phyloP scores from a whole-genome alignment of 1,140 invertebrate genomes.

The Hypsibius dujardini region DNA sequence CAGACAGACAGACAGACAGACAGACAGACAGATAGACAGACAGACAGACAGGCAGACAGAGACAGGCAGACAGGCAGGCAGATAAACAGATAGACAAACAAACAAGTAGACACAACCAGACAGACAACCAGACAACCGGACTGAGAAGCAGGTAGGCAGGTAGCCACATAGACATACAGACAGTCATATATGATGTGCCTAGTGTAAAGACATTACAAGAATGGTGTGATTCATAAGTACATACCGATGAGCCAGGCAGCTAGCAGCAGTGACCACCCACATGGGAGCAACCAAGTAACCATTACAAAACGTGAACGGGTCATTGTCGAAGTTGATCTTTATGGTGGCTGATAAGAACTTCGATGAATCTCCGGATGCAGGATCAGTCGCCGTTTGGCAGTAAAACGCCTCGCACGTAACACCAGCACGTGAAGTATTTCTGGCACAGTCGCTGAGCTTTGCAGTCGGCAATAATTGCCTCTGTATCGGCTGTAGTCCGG shows the following conservation, averaged over 20 bases:
- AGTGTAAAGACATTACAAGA: too few species aligned
- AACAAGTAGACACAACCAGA: too few species aligned
- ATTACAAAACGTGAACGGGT: not conserved
- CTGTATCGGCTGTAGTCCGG: not conserved
- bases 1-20: too few species aligned
- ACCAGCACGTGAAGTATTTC: not conserved
- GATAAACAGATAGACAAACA: too few species aligned
- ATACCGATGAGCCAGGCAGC: constrained; percentile 1
- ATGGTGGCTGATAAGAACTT: not conserved
- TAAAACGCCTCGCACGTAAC: not conserved
- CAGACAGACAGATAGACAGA: too few species aligned
- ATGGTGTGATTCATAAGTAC: too few species aligned
- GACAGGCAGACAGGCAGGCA: too few species aligned
- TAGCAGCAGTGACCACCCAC: constrained; percentile 5
- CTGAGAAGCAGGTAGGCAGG: too few species aligned
- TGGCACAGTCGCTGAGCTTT: not conserved
- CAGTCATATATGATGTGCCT: too few species aligned
- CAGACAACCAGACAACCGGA: too few species aligned
- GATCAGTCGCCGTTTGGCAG: not conserved
- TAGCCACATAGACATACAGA: too few species aligned
- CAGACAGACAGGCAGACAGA: too few species aligned
- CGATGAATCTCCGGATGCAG: not conserved
- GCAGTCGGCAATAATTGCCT: not conserved
- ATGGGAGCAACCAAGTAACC: constrained; percentile 13
- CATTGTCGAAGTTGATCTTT: constrained; percentile 7